These are phyloP conservation scores for Litoditis marina DNA, from an alignment of 2,888 invertebrate genomes.

Conservation along the genomic window DNA sequence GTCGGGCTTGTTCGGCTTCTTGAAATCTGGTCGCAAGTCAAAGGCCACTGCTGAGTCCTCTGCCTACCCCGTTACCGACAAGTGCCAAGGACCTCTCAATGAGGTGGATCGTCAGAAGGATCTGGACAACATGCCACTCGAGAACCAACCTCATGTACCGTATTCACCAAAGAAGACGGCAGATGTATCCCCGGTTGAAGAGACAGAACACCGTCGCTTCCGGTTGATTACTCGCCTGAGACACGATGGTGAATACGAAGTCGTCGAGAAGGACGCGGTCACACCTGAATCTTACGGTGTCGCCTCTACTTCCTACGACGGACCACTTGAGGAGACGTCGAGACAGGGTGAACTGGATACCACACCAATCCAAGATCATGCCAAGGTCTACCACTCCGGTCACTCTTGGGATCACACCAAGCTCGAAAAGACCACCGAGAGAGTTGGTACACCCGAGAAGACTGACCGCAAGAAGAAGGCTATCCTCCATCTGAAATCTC, in stretches of 20 bases:
- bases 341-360: conserved; percentile 21
- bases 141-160: too few relatives aligned
- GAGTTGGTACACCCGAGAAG: conserved; percentile 2
- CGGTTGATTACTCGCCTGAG: too few relatives aligned
- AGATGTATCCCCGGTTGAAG: too few relatives aligned
- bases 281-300: conserved; percentile 19
- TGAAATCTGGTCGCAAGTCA: conserved; percentile 2
- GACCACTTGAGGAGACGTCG: conserved; percentile 26
- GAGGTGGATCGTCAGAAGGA: conserved; percentile 13
- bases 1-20: conserved; percentile 25
- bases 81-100: conserved; percentile 16
- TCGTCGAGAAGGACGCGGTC: conserved; percentile 14
- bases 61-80: conserved; percentile 15
- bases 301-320: conserved; percentile 15
- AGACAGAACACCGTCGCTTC: too few relatives aligned
- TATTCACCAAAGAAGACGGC: too few relatives aligned
- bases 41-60: conserved; percentile 7
- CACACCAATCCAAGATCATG: conserved; percentile 17
- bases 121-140: conserved; percentile 17
- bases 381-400: conserved; percentile 29
- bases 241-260: conserved; percentile 36
- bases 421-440: conserved; percentile 9
- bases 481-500: conserved; percentile 3
- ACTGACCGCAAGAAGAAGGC: neutral
- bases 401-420: conserved; percentile 17